Conservation (phyloP, 2,797 vertebrate genomes). For the Masticophis lateralis region DNA sequence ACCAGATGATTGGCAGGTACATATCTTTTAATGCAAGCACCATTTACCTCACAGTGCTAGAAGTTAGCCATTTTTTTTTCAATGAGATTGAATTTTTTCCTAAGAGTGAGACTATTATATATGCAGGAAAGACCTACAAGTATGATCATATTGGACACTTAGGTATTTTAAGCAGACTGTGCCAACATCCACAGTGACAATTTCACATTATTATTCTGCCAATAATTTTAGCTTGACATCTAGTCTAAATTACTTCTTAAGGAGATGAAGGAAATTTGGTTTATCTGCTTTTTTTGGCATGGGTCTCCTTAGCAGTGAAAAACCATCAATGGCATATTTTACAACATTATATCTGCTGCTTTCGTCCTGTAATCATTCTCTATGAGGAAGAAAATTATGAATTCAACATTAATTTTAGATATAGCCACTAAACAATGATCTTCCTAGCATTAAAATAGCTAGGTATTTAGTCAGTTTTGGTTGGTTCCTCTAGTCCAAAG, state of each 20-base stretch:
- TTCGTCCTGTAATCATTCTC: conserved; percentile 40
- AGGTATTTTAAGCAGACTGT: conserved; percentile 37
- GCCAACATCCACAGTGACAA: conserved; percentile 45
- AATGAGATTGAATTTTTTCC: conserved; percentile 44
- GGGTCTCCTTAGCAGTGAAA: conserved; percentile 50
- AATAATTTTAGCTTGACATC: conserved; percentile 56
- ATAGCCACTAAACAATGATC: background rate
- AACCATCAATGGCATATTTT: conserved; percentile 47
- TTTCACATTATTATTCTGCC: conserved; percentile 47
- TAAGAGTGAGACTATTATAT: conserved; percentile 50
- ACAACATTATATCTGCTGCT: conserved; percentile 36
- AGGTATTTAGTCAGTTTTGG: conserved; percentile 26
- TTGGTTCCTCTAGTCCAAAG: conserved; percentile 19
- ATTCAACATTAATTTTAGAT: conserved; percentile 19
- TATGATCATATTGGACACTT: conserved; percentile 9
- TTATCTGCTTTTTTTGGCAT: conserved; percentile 42
- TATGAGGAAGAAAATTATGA: conserved; percentile 27
- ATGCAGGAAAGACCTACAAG: conserved; percentile 49
- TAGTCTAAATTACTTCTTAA: conserved; percentile 50
- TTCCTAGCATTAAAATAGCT: background rate
- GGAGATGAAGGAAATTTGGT: conserved; percentile 42
- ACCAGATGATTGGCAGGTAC: conserved; percentile 42
- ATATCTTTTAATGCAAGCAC: conserved; percentile 36
- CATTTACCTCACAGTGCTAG: conserved; percentile 32
- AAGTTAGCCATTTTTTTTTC: conserved; percentile 26